Evolutionary conservation across 2,888 invertebrate genomes (phyloP).

Genomic region (Petrolisthes cinctipes): DNA sequence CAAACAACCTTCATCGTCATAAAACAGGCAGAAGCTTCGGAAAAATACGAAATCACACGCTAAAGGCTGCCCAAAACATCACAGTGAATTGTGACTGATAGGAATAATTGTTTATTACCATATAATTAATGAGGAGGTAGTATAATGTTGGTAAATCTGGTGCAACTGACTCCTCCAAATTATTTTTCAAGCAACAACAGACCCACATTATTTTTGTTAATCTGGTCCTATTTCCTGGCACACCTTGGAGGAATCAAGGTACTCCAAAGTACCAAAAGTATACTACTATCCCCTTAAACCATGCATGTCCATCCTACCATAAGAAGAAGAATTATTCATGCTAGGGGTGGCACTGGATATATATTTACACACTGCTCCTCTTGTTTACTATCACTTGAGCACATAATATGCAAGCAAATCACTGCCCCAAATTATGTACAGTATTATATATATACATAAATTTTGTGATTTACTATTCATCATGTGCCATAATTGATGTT

Average conservation of each 20-base stretch:
- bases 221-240: too few relatives aligned
- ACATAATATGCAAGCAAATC: not conserved
- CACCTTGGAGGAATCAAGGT: too few relatives aligned
- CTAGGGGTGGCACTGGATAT: not conserved
- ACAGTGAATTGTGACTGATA: conserved; percentile 57
- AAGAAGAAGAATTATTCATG: too few relatives aligned
- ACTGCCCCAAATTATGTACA: not conserved
- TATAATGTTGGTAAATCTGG: too few relatives aligned
- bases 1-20: not conserved
- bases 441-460: not conserved
- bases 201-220: too few relatives aligned
- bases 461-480: not conserved
- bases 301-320: not conserved
- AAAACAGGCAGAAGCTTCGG: not conserved
- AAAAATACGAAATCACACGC: conserved; percentile 47
- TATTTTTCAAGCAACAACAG: too few relatives aligned
- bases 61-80: conserved; percentile 60
- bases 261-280: too few relatives aligned
- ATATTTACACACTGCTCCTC: conserved; percentile 9
- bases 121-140: not conserved
- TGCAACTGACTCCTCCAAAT: too few relatives aligned
- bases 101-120: conserved; percentile 29
- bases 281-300: not conserved
- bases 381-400: not conserved
- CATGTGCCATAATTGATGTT: too few relatives aligned